phyloP scores from a whole-genome alignment of 1,140 invertebrate species.

The Acromyrmex heyeri region DNA sequence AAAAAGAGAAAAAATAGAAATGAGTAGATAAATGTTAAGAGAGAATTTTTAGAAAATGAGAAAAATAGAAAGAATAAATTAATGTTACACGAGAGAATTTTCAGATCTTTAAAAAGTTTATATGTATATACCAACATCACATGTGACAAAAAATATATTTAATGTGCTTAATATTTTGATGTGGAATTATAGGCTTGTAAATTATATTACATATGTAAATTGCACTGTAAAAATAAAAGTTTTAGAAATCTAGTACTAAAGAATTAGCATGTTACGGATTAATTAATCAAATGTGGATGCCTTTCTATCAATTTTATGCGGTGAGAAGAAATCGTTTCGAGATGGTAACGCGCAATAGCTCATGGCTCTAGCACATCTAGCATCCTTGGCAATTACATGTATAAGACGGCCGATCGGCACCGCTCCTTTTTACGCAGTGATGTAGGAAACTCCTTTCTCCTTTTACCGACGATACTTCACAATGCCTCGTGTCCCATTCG shows the following conservation, averaged over 20 bases:
- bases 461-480: conserved; percentile 53
- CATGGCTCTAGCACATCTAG: conserved; percentile 22
- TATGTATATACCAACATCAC: background rate
- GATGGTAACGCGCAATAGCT: conserved; percentile 37
- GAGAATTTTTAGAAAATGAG: background rate
- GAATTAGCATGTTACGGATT: background rate
- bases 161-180: background rate
- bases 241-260: conserved; percentile 9
- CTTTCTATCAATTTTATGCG: conserved; percentile 17
- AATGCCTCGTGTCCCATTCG: background rate
- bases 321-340: conserved; percentile 44
- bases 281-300: conserved; percentile 31
- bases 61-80: background rate
- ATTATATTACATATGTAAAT: background rate
- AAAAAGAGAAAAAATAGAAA: background rate
- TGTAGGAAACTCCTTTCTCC: conserved; percentile 59
- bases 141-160: background rate
- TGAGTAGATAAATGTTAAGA: background rate
- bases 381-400: conserved; percentile 51
- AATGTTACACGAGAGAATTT: background rate
- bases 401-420: background rate
- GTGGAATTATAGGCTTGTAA: background rate
- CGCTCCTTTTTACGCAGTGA: conserved; percentile 44
- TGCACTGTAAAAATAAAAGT: conserved; percentile 1
- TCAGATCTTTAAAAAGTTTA: background rate